Evolutionary conservation across 2,113 vertebrate genomes (phyloP).

Genomic region (Tautogolabrus adspersus): DNA sequence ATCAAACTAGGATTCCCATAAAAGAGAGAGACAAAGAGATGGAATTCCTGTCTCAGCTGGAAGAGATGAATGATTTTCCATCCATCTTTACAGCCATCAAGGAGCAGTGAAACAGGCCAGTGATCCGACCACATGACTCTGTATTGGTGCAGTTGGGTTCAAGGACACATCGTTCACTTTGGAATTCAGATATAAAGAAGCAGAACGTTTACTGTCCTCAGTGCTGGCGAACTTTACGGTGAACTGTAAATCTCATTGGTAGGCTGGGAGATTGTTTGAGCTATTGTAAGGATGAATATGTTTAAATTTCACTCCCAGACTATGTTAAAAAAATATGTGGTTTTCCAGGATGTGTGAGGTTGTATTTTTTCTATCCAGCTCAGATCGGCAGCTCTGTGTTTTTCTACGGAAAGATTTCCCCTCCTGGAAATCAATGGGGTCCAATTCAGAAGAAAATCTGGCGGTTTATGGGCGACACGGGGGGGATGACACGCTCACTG

Average conservation of each 20-base stretch:
- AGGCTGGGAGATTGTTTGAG: neutral
- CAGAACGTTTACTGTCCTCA: neutral
- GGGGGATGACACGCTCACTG: neutral
- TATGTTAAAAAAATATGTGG: conserved; percentile 8
- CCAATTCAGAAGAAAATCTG: conserved; percentile 29
- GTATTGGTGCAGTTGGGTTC: neutral
- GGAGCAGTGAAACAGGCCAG: neutral
- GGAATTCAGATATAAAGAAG: rapidly evolving
- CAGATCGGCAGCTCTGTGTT: conserved; percentile 16
- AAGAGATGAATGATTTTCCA: conserved; percentile 23
- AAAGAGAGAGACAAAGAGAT: conserved; percentile 10
- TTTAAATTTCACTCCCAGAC: neutral
- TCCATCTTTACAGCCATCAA: neutral
- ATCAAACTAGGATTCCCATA: neutral
- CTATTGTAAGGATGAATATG: neutral
- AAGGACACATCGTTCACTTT: neutral
- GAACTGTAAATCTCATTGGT: conserved; percentile 7
- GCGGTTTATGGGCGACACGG: neutral
- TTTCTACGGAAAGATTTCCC: conserved; percentile 17
- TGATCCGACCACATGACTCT: neutral
- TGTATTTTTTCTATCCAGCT: neutral
- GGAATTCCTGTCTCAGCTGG: neutral
- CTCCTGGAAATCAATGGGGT: conserved; percentile 24
- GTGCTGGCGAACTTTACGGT: neutral
- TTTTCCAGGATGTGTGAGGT: conserved; percentile 5